phyloP scores from a whole-genome alignment of 2,113 vertebrate species.

The Uria lomvia region DNA sequence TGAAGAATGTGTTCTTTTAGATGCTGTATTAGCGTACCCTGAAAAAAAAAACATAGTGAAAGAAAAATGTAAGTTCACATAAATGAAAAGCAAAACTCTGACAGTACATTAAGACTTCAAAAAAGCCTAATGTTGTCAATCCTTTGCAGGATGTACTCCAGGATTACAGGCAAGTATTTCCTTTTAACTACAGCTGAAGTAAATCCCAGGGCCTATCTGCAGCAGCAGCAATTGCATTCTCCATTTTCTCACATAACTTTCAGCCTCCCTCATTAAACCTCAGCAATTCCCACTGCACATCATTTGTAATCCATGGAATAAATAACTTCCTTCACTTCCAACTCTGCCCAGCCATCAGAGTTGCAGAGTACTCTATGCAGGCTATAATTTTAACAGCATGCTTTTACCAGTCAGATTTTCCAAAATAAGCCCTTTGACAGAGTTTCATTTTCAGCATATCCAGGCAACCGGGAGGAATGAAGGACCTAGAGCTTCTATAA shows the following conservation, averaged over 20 bases:
- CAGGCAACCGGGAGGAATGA: neutral
- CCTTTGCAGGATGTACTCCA: neutral
- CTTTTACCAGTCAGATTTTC: neutral
- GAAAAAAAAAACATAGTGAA: neutral
- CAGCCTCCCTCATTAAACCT: conserved; percentile 6
- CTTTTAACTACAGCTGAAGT: neutral
- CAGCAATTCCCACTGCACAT: conserved; percentile 11
- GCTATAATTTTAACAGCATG: neutral
- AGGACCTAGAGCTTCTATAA: neutral
- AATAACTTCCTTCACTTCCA: neutral
- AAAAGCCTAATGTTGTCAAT: neutral
- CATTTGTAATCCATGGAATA: neutral
- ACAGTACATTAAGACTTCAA: neutral
- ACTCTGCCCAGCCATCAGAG: neutral
- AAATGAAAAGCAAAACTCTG: neutral
- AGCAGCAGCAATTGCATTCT: conserved; percentile 2
- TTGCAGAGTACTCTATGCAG: neutral
- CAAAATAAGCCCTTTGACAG: neutral
- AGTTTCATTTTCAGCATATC: neutral
- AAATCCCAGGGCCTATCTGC: conserved; percentile 4
- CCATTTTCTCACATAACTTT: neutral
- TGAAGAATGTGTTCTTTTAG: conserved; percentile 94
- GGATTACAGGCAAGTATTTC: neutral
- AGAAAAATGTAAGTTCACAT: neutral
- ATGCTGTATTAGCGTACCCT: conserved; percentile 95